phyloP scores from a whole-genome alignment of 1,140 invertebrate genomes.

The Hestina assimilis region DNA sequence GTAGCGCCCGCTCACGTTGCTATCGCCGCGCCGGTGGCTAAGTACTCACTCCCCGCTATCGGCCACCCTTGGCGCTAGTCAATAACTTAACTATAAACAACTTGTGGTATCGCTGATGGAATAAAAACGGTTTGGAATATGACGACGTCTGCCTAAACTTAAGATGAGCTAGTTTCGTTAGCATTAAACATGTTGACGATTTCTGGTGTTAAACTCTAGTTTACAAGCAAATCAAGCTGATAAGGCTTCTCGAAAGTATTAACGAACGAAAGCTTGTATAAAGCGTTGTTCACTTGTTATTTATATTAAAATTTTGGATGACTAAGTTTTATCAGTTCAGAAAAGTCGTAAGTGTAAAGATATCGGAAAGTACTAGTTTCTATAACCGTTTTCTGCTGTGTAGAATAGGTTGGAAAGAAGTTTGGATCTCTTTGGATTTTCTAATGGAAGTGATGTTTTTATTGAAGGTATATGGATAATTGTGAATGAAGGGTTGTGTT shows the following conservation, averaged over 20 bases:
- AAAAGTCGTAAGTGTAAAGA: conserved; percentile 3
- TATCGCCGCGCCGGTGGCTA: conserved; percentile 68
- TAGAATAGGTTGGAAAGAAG: conserved; percentile 34
- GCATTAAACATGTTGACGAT: conserved; percentile 12
- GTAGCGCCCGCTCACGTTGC: conserved; percentile 38
- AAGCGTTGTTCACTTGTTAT: conserved; percentile 16
- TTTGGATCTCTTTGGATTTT: conserved; percentile 15
- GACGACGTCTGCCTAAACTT: conserved; percentile 12
- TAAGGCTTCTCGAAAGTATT: neutral
- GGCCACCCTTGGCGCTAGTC: conserved; percentile 65
- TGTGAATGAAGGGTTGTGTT: conserved; percentile 15
- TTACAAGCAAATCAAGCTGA: conserved; percentile 1
- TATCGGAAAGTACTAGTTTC: conserved; percentile 23
- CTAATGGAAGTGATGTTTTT: conserved; percentile 17
- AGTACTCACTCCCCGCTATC: conserved; percentile 47
- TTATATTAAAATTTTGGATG: neutral
- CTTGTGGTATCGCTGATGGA: conserved; percentile 46
- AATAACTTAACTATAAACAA: conserved; percentile 11
- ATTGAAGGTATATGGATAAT: conserved; percentile 15
- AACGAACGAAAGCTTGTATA: conserved; percentile 7
- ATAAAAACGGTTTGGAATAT: conserved; percentile 13
- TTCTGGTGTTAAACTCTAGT: conserved; percentile 12
- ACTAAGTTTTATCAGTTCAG: conserved; percentile 19
- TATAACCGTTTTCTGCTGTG: conserved; percentile 33
- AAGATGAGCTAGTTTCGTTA: conserved; percentile 20